These are phyloP conservation scores for Mizuhopecten yessoensis DNA, from an alignment of 1,140 invertebrate genomes.

Conservation along the genomic window DNA sequence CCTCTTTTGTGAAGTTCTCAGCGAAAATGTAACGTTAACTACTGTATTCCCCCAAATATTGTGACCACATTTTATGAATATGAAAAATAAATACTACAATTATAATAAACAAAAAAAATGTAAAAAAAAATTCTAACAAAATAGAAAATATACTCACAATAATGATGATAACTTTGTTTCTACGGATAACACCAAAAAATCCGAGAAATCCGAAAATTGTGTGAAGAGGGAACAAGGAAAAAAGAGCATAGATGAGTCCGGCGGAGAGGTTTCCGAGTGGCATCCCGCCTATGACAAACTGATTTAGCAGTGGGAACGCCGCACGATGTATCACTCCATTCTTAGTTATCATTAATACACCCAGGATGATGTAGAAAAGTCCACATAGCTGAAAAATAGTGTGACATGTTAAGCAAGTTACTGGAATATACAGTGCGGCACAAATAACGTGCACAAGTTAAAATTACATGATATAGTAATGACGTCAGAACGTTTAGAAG, in stretches of 20 bases:
- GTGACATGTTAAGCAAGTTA: too few relatives aligned
- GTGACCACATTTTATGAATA: too few relatives aligned
- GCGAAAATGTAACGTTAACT: too few relatives aligned
- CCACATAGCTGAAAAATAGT: background rate
- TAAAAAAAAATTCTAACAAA: too few relatives aligned
- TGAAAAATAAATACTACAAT: too few relatives aligned
- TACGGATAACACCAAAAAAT: background rate
- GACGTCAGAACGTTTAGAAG: too few relatives aligned
- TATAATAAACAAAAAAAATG: too few relatives aligned
- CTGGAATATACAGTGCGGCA: too few relatives aligned
- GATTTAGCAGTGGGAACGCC: background rate
- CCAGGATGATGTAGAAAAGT: background rate
- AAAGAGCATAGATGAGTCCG: background rate
- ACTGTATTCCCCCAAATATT: too few relatives aligned
- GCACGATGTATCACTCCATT: background rate
- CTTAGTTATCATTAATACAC: background rate
- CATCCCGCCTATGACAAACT: background rate
- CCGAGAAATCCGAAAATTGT: background rate
- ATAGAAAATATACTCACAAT: slow-evolving; percentile 7
- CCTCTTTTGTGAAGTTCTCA: too few relatives aligned
- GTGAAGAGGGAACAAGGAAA: background rate
- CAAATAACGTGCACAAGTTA: too few relatives aligned
- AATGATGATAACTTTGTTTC: background rate
- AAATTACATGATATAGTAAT: too few relatives aligned
- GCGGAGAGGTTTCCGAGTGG: background rate